These are phyloP conservation scores for Euplagia quadripunctaria DNA, from an alignment of 2,888 invertebrate species.

Conservation along the genomic window DNA sequence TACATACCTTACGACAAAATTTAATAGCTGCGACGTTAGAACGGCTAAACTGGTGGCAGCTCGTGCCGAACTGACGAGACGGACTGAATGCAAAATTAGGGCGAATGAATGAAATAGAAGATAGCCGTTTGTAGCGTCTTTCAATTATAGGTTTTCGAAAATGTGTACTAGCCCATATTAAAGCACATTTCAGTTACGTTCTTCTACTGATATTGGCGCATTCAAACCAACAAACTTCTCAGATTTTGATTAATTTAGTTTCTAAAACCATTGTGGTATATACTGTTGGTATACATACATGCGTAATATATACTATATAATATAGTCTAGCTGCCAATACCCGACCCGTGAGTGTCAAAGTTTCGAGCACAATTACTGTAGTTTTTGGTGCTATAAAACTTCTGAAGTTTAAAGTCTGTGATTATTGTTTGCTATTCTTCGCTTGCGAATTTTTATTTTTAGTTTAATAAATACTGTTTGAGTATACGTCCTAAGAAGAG, in stretches of 20 bases:
- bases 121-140: too few relatives aligned
- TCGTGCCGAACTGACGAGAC: too few relatives aligned
- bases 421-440: slow-evolving; percentile 58
- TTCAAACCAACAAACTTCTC: not conserved
- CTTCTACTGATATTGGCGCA: too few relatives aligned
- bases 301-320: not conserved
- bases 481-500: slow-evolving; percentile 44
- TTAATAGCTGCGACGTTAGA: too few relatives aligned
- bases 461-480: slow-evolving; percentile 46
- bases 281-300: not conserved
- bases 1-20: too few relatives aligned
- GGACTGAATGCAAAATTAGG: too few relatives aligned
- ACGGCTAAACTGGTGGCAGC: too few relatives aligned
- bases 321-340: slow-evolving; percentile 15
- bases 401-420: slow-evolving; percentile 52
- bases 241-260: not conserved
- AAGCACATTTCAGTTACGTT: too few relatives aligned
- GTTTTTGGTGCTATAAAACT: slow-evolving; percentile 54
- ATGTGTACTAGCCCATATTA: too few relatives aligned
- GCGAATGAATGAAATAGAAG: too few relatives aligned
- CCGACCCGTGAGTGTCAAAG: slow-evolving; percentile 34
- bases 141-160: too few relatives aligned
- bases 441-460: not conserved
- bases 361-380: slow-evolving; percentile 52
- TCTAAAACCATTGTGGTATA: not conserved